These are phyloP conservation scores for Mycalesis mineus DNA, from an alignment of 2,888 invertebrate genomes.

Conservation along the genomic window DNA sequence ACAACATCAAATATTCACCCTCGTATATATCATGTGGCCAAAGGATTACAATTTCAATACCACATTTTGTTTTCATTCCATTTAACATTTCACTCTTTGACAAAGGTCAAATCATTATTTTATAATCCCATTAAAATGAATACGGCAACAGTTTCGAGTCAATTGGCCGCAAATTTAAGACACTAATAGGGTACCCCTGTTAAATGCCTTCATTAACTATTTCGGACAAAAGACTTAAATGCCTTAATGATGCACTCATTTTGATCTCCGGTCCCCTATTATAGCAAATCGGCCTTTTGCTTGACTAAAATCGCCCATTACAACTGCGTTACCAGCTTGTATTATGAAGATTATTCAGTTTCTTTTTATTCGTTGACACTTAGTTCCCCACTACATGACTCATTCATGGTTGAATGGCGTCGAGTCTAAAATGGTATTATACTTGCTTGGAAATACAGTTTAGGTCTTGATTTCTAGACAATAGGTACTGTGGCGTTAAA, in stretches of 20 bases:
- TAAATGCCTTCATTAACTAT: conserved; percentile 24
- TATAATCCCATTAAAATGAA: conserved; percentile 14
- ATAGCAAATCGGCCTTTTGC: conserved; percentile 9
- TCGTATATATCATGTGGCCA: background rate
- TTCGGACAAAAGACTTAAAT: conserved; percentile 25
- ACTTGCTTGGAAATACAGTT: no score
- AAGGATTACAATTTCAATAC: background rate
- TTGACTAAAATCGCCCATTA: background rate
- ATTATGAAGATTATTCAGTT: no score
- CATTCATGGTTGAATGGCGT: no score
- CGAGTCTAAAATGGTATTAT: no score
- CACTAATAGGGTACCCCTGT: conserved; percentile 18
- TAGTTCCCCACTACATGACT: no score
- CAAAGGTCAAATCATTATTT: conserved; percentile 5
- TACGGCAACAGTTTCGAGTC: conserved; percentile 19
- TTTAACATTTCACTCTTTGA: background rate
- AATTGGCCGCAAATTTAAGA: conserved; percentile 23
- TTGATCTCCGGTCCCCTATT: conserved; percentile 13
- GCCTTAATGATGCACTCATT: conserved; percentile 22
- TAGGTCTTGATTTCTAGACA: no score
- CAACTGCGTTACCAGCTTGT: background rate
- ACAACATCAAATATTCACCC: background rate
- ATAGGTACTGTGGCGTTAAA: no score
- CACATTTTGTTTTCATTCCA: background rate
- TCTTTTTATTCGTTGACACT: no score